phyloP scores from a whole-genome alignment of 2,888 invertebrate genomes.

The Apocheima hispidaria region DNA sequence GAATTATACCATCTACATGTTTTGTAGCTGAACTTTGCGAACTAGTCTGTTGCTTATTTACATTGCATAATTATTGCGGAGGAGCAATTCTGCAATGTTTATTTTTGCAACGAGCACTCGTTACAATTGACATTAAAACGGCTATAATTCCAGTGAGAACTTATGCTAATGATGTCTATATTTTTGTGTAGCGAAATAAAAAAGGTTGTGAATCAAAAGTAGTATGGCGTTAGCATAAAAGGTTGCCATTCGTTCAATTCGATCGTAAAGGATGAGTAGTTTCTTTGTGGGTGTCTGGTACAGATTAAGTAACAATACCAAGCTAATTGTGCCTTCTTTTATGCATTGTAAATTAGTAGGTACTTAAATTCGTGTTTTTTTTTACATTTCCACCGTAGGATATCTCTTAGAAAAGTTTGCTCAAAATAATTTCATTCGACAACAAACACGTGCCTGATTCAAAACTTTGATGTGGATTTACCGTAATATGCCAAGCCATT shows the following conservation, averaged over 20 bases:
- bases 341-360: constrained; percentile 1
- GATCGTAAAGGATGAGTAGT: constrained; percentile 59
- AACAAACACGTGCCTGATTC: background rate
- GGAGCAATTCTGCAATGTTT: constrained; percentile 31
- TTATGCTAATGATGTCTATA: constrained; percentile 26
- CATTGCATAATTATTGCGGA: constrained; percentile 32
- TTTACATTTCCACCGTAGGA: background rate
- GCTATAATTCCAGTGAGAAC: constrained; percentile 21
- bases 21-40: constrained; percentile 19
- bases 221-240: constrained; percentile 43
- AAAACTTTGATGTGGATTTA: constrained; percentile 12
- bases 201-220: constrained; percentile 33
- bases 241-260: constrained; percentile 59
- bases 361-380: background rate
- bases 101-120: constrained; percentile 22
- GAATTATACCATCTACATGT: constrained; percentile 11
- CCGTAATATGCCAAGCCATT: constrained; percentile 10
- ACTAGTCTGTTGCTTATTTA: constrained; percentile 25
- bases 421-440: background rate
- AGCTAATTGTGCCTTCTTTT: constrained; percentile 54
- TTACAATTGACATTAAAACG: constrained; percentile 28
- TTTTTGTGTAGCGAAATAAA: constrained; percentile 34
- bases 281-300: constrained; percentile 61
- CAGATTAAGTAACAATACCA: constrained; percentile 65
- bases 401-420: background rate